Conservation (phyloP, 2,797 vertebrate genomes). For the Labroides dimidiatus region DNA sequence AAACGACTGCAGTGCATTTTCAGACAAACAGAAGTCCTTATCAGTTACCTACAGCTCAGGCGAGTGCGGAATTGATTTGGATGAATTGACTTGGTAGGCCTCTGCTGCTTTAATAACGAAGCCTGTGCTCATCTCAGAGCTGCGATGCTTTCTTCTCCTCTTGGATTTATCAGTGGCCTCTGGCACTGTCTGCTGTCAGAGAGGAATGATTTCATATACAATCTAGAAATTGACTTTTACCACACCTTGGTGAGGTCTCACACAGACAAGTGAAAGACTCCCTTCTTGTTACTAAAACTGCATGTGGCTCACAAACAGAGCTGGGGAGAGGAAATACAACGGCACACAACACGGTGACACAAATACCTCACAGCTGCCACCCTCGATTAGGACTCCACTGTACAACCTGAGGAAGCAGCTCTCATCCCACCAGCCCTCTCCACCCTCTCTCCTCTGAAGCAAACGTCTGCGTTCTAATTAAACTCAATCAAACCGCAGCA, state of each 20-base stretch:
- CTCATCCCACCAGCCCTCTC: conserved; percentile 1
- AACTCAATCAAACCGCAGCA: conserved; percentile 55
- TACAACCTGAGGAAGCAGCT: conserved; percentile 39
- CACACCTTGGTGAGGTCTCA: conserved; percentile 30
- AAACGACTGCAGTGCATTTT: conserved; percentile 6
- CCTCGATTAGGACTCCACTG: conserved; percentile 26
- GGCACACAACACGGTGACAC: conserved; percentile 19
- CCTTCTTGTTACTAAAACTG: conserved; percentile 26
- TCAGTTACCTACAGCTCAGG: conserved; percentile 34
- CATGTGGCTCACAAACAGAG: conserved; percentile 14
- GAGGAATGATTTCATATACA: conserved; percentile 15
- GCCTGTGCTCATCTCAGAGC: conserved; percentile 4
- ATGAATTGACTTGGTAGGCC: conserved; percentile 26
- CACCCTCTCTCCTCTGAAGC: conserved; percentile 19
- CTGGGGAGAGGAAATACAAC: conserved; percentile 5
- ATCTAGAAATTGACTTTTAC: conserved; percentile 46
- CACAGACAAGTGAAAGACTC: conserved; percentile 3
- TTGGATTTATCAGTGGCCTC: conserved; percentile 38
- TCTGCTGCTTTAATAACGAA: conserved; percentile 18
- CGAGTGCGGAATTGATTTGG: conserved; percentile 27
- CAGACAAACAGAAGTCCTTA: conserved; percentile 14
- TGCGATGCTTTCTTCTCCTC: conserved; percentile 14
- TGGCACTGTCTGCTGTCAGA: conserved; percentile 30
- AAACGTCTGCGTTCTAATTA: conserved; percentile 60
- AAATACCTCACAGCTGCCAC: conserved; percentile 48